Percentiles rank a stretch among this genome's conserved stretches.
phyloP scores from a whole-genome alignment of 1,140 invertebrate genomes.

The Caenorhabditis brenneri region DNA sequence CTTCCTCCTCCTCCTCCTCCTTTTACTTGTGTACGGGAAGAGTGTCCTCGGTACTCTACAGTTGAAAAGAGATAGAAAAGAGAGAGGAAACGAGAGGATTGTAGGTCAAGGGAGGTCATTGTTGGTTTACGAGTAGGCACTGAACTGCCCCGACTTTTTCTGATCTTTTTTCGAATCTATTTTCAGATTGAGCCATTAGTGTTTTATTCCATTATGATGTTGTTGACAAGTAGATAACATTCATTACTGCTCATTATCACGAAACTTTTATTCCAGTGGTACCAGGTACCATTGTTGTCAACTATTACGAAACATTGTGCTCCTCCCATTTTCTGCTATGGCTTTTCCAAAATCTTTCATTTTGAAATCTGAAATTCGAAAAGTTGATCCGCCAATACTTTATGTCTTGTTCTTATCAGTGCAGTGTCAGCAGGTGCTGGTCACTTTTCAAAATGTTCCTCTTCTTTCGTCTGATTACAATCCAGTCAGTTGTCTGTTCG shows the following conservation, averaged over 20 bases:
- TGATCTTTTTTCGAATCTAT: background rate
- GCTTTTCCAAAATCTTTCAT: background rate
- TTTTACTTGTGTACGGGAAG: background rate
- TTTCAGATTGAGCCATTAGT: background rate
- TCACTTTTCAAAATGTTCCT: conserved; percentile 1
- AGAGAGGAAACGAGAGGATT: background rate
- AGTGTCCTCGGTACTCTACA: conserved; percentile 29
- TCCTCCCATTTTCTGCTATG: background rate
- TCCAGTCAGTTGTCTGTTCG: background rate
- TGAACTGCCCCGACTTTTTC: background rate
- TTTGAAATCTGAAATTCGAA: background rate
- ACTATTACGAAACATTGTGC: background rate
- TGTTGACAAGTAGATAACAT: too few relatives aligned
- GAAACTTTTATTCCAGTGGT: too few relatives aligned
- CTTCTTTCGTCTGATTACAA: background rate
- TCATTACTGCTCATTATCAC: too few relatives aligned
- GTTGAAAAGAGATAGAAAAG: background rate
- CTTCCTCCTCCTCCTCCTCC: background rate
- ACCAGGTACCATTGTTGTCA: background rate
- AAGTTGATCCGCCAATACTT: background rate
- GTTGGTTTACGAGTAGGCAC: conserved; percentile 31
- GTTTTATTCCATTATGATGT: too few relatives aligned
- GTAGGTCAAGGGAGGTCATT: conserved; percentile 40
- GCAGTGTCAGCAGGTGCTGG: conserved; percentile 31
- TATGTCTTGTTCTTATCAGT: background rate